Conservation (phyloP, 2,797 vertebrate species). For the Rousettus madagascariensis region DNA sequence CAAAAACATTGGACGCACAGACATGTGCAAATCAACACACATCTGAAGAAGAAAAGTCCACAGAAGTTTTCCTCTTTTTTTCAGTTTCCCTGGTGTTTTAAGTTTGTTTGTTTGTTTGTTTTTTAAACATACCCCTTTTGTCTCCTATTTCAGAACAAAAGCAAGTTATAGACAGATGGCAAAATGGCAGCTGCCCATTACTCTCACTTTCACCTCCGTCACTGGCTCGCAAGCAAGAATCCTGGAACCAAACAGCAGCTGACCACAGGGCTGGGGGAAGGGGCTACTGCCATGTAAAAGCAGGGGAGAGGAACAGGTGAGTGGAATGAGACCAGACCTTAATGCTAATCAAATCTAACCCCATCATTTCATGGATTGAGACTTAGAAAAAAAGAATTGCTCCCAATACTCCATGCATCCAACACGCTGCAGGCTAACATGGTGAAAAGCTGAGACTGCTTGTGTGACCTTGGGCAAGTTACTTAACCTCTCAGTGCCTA, state of each 20-base stretch:
- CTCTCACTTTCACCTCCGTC: background rate
- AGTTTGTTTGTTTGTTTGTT: background rate
- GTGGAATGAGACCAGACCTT: background rate
- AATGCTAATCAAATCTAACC: background rate
- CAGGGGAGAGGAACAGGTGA: background rate
- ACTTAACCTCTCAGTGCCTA: slow-evolving; percentile 26
- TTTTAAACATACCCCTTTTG: background rate
- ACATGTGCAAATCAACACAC: background rate
- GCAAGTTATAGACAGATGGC: background rate
- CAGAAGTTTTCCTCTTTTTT: background rate
- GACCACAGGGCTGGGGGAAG: background rate
- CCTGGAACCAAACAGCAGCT: background rate
- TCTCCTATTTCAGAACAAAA: slow-evolving; percentile 40
- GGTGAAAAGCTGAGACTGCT: background rate
- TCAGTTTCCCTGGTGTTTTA: slow-evolving; percentile 9
- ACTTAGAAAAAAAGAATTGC: background rate
- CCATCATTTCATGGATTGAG: background rate
- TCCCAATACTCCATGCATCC: background rate
- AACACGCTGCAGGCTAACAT: background rate
- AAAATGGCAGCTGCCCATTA: slow-evolving; percentile 27
- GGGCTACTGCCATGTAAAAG: background rate
- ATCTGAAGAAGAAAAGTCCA: background rate
- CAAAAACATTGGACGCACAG: background rate
- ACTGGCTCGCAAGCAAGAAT: background rate
- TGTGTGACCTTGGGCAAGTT: slow-evolving; percentile 38